Evolutionary conservation across 2,888 invertebrate species (phyloP).

Genomic region (Dione juno): DNA sequence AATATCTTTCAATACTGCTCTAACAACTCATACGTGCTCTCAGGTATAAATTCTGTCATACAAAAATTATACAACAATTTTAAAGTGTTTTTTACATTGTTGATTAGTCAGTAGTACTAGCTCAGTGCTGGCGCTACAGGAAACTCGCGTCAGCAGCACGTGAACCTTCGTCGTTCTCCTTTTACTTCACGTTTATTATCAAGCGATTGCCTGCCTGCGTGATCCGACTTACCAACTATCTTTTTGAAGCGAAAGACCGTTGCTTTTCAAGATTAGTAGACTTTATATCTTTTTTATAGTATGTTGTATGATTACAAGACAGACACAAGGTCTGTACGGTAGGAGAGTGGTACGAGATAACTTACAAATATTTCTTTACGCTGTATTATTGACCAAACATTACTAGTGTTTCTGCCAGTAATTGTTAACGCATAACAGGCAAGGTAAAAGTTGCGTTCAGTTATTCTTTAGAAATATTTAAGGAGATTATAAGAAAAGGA

Average conservation of each 20-base stretch:
- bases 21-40: background rate
- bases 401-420: background rate
- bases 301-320: slow-evolving; percentile 50
- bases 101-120: slow-evolving; percentile 1
- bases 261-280: slow-evolving; percentile 64
- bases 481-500: too few relatives aligned
- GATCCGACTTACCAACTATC: slow-evolving; percentile 76
- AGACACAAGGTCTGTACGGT: too few relatives aligned
- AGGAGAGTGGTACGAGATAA: slow-evolving; percentile 44
- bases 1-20: background rate
- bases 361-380: slow-evolving; percentile 39
- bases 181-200: slow-evolving; percentile 77
- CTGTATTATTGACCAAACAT: slow-evolving; percentile 39
- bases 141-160: slow-evolving; percentile 52
- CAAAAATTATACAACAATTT: background rate
- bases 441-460: background rate
- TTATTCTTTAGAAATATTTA: background rate
- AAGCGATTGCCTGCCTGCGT: slow-evolving; percentile 80
- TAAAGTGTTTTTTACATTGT: slow-evolving; percentile 8
- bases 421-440: background rate
- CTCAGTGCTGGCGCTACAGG: slow-evolving; percentile 37
- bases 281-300: slow-evolving; percentile 68
- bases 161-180: slow-evolving; percentile 57
- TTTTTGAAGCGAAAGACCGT: slow-evolving; percentile 65
- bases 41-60: background rate